Conservation (phyloP, 2,797 vertebrate genomes). For the Chrysocyon brachyurus region DNA sequence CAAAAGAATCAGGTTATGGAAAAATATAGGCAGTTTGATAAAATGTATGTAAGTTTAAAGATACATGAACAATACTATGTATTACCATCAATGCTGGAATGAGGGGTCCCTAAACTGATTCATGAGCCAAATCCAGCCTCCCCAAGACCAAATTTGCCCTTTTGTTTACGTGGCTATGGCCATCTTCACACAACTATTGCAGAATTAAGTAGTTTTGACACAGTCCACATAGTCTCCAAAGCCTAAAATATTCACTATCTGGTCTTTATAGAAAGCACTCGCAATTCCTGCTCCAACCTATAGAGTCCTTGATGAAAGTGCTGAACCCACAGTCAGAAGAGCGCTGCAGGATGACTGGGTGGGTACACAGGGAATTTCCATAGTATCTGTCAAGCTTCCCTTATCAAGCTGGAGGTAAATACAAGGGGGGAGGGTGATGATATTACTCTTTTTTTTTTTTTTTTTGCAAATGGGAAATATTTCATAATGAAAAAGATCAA, state of each 20-base stretch:
- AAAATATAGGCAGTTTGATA: background rate
- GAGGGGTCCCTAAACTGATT: background rate
- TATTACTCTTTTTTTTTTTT: background rate
- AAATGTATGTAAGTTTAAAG: background rate
- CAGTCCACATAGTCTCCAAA: background rate
- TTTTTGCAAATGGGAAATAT: slow-evolving; percentile 3
- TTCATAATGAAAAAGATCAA: background rate
- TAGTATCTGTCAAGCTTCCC: background rate
- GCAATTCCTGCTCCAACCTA: background rate
- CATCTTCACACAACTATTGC: background rate
- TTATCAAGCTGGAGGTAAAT: background rate
- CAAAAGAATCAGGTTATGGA: background rate
- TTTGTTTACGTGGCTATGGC: background rate
- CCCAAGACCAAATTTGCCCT: background rate
- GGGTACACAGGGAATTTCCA: background rate
- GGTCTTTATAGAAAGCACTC: background rate
- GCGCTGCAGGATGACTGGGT: background rate
- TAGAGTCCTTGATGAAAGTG: background rate
- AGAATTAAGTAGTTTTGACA: background rate
- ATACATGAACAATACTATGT: background rate
- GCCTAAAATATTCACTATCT: background rate
- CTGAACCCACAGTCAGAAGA: background rate
- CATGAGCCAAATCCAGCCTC: background rate
- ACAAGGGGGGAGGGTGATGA: background rate
- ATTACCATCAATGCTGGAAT: background rate